Evolutionary conservation across 2,888 invertebrate species (phyloP).

Genomic region (Drosophila bunnanda): DNA sequence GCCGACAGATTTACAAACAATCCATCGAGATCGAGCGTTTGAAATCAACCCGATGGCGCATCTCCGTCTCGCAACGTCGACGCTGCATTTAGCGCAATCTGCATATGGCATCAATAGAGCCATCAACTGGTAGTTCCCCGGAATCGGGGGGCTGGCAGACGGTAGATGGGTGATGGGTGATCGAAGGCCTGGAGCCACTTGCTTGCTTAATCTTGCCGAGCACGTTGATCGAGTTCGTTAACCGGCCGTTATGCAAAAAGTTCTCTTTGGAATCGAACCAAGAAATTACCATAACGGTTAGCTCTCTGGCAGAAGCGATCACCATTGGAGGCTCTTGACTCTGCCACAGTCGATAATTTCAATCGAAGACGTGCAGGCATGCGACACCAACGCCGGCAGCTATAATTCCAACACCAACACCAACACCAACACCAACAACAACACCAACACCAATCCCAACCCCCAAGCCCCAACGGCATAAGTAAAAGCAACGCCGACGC

Average conservation of each 20-base stretch:
- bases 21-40: conserved; percentile 47
- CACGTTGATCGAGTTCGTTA: conserved; percentile 72
- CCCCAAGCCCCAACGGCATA: conserved; percentile 4
- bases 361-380: conserved; percentile 64
- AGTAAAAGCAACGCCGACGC: conserved; percentile 24
- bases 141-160: not conserved
- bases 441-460: too few species aligned
- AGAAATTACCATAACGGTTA: conserved; percentile 76
- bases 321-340: conserved; percentile 24
- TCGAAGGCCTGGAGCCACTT: conserved; percentile 9
- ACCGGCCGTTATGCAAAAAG: conserved; percentile 73
- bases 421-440: conserved; percentile 9
- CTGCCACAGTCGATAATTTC: conserved; percentile 34
- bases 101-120: conserved; percentile 57
- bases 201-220: conserved; percentile 58
- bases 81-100: conserved; percentile 57
- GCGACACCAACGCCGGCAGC: conserved; percentile 51
- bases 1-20: conserved; percentile 72
- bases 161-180: not conserved
- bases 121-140: conserved; percentile 44
- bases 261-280: conserved; percentile 74
- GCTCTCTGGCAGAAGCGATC: conserved; percentile 18
- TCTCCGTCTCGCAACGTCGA: conserved; percentile 50
- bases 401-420: conserved; percentile 18
- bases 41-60: conserved; percentile 55